A percentile compares a stretch with the other conserved stretches of the same genome.
Evolutionary conservation across 2,888 invertebrate species (phyloP).

Genomic region (Germaria angustata): DNA sequence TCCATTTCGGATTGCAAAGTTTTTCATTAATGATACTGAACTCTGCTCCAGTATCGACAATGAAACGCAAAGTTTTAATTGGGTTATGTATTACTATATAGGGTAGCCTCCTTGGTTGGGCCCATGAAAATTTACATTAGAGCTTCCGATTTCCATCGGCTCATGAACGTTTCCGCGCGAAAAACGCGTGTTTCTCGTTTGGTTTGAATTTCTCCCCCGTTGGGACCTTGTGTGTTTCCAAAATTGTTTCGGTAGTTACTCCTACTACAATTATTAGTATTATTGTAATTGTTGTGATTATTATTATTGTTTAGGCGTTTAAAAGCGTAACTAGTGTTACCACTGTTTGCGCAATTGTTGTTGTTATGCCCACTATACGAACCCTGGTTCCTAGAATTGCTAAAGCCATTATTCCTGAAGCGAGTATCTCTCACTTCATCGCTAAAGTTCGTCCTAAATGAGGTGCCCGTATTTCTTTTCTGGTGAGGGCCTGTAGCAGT

Average conservation of each 20-base stretch:
- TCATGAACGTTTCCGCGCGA: not conserved
- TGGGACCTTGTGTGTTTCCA: not conserved
- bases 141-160: constrained; percentile 8
- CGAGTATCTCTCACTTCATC: not conserved
- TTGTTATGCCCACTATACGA: not conserved
- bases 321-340: too few relatives aligned
- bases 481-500: not conserved
- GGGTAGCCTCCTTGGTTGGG: not conserved
- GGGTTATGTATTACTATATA: constrained; percentile 7
- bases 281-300: not conserved
- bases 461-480: too few relatives aligned
- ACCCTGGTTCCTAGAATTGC: not conserved
- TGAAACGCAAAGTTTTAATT: constrained; percentile 41
- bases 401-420: not conserved
- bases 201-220: not conserved
- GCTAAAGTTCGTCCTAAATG: constrained; percentile 1
- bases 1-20: constrained; percentile 46
- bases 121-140: not conserved
- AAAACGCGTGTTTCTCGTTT: not conserved
- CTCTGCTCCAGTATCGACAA: constrained; percentile 64
- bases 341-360: too few relatives aligned
- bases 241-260: not conserved
- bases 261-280: not conserved
- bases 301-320: too few relatives aligned
- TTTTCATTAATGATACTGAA: constrained; percentile 59